Evolutionary conservation across 2,888 invertebrate species (phyloP).

Genomic region (Megalurothrips usitatus): DNA sequence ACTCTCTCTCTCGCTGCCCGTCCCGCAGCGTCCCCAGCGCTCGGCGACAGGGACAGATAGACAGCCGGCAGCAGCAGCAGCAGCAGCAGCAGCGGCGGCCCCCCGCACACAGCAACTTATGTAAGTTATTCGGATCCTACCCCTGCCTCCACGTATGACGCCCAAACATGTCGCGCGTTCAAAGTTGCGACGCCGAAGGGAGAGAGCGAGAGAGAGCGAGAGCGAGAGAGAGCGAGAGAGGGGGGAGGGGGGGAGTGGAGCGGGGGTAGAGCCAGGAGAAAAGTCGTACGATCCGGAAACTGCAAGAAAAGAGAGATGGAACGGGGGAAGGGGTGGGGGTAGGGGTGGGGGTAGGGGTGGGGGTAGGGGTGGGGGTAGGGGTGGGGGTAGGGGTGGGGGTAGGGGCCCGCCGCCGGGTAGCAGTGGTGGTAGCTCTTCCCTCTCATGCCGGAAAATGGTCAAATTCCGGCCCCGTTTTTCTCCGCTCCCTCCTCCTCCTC

Average conservation of each 20-base stretch:
- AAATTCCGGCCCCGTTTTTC: too few species aligned
- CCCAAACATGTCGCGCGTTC: not conserved
- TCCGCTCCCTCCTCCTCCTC: too few species aligned
- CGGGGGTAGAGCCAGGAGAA: not conserved
- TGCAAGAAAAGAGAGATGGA: too few species aligned
- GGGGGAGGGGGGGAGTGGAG: not conserved
- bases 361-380: too few species aligned
- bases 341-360: too few species aligned
- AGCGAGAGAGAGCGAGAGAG: not conserved
- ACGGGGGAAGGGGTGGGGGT: too few species aligned
- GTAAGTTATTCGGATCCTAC: slow-evolving; percentile 15
- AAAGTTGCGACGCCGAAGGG: not conserved
- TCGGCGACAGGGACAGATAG: not conserved
- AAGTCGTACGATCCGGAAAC: too few species aligned
- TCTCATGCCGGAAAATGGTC: too few species aligned
- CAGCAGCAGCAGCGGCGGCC: not conserved
- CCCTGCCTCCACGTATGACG: not conserved
- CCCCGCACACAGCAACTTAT: slow-evolving; percentile 16
- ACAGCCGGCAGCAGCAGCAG: not conserved
- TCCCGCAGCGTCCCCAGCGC: not conserved
- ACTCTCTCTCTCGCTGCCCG: not conserved
- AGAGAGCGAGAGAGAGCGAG: not conserved
- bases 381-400: too few species aligned
- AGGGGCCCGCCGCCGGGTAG: too few species aligned
- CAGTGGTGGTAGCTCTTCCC: too few species aligned